Evolutionary conservation across 1,140 invertebrate species (phyloP).

Genomic region (Nymphalis io): DNA sequence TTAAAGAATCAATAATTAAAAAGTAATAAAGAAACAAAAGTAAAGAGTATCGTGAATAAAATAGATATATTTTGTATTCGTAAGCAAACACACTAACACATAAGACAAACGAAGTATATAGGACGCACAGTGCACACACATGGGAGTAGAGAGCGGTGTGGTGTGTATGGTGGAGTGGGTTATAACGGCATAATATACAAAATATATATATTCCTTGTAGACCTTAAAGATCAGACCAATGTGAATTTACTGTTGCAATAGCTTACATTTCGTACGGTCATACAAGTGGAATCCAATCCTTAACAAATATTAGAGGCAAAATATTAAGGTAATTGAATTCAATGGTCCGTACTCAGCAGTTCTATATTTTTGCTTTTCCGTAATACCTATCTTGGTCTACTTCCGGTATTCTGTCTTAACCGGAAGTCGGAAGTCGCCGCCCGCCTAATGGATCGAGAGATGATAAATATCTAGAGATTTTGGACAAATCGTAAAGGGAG

Average conservation of each 20-base stretch:
- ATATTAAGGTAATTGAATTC: constrained; percentile 10
- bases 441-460: constrained; percentile 43
- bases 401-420: constrained; percentile 31
- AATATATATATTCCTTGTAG: too few relatives aligned
- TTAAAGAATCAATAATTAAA: too few relatives aligned
- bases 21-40: too few relatives aligned
- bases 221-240: neutral
- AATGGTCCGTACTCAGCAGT: neutral
- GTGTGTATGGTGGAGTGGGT: too few relatives aligned
- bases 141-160: too few relatives aligned
- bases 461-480: constrained; percentile 36
- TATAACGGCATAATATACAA: too few relatives aligned
- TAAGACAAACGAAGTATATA: too few relatives aligned
- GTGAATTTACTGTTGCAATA: neutral
- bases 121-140: too few relatives aligned
- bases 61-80: too few relatives aligned
- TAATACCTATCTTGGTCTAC: constrained; percentile 9
- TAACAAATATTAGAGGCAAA: neutral
- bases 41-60: too few relatives aligned
- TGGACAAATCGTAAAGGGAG: constrained; percentile 11
- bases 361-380: constrained; percentile 25
- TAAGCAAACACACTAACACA: too few relatives aligned
- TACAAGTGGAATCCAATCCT: neutral
- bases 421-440: constrained; percentile 39
- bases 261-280: neutral